Percentiles rank a stretch among this genome's conserved stretches.
These are phyloP conservation scores for Oxygymnocypris stewartii DNA, from an alignment of 2,113 vertebrate genomes.

Conservation along the genomic window DNA sequence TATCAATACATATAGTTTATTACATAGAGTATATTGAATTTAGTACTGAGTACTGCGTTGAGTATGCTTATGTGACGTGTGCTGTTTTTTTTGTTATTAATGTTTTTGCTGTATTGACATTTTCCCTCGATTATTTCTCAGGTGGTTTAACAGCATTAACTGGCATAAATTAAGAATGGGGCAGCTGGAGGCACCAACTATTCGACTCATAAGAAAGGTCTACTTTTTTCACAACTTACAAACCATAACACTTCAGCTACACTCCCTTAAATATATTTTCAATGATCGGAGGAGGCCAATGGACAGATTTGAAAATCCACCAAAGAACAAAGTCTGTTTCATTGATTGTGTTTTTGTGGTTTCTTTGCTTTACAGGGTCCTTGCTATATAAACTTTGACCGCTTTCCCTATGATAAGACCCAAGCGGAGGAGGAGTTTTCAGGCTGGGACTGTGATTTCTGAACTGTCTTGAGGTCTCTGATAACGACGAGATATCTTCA, in stretches of 20 bases:
- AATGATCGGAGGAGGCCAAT: not conserved
- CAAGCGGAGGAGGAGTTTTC: conserved; percentile 77
- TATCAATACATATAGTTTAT: not conserved
- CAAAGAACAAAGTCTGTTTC: not conserved
- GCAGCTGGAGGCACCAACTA: conserved; percentile 77
- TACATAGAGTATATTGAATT: no score
- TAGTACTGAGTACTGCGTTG: no score
- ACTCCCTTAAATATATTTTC: not conserved
- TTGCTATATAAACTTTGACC: conserved; percentile 79
- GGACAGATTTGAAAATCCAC: not conserved
- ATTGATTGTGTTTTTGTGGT: conserved; percentile 23
- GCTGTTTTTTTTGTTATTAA: not conserved
- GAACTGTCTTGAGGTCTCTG: conserved; percentile 36
- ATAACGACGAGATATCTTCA: not conserved
- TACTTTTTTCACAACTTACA: not conserved
- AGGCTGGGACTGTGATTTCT: conserved; percentile 79
- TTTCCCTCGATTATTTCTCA: conserved; percentile 41
- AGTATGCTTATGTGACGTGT: no score
- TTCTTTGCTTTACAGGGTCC: conserved; percentile 66
- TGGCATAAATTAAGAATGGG: conserved; percentile 77
- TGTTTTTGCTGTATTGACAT: not conserved
- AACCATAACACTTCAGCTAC: not conserved
- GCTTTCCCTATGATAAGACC: conserved; percentile 69
- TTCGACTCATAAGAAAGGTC: conserved; percentile 75
- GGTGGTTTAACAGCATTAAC: conserved; percentile 79